Evolutionary conservation across 2,888 invertebrate species (phyloP).

Genomic region (Coleophora deauratella): DNA sequence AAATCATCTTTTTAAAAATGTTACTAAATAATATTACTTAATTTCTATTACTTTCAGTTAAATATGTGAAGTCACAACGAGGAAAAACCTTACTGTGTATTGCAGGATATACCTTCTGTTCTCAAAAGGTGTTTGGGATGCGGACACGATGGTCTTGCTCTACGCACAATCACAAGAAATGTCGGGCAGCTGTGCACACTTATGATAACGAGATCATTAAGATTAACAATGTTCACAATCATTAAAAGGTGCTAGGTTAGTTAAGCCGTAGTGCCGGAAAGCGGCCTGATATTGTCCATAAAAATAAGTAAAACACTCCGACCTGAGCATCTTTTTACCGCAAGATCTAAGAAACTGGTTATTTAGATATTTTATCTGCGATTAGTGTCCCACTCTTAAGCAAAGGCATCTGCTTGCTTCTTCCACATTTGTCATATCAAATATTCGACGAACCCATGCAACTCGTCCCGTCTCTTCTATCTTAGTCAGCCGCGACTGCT

Average conservation of each 20-base stretch:
- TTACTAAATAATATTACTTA: no score
- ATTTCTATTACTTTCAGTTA: no score
- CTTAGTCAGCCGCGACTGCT: no score
- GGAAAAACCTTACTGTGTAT: slow-evolving; percentile 8
- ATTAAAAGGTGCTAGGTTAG: not conserved
- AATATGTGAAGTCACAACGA: no score
- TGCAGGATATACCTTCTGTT: slow-evolving; percentile 1
- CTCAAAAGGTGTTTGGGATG: no score
- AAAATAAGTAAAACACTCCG: not conserved
- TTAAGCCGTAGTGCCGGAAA: not conserved
- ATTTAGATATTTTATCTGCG: no score
- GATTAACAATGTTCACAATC: slow-evolving; percentile 8
- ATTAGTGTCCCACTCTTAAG: no score
- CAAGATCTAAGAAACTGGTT: not conserved
- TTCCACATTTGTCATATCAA: no score
- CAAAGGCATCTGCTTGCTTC: no score
- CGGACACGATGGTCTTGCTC: slow-evolving; percentile 4
- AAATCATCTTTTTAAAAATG: no score
- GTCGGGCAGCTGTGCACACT: slow-evolving; percentile 7
- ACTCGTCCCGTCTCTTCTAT: no score
- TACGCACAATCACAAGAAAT: slow-evolving; percentile 16
- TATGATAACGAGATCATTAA: slow-evolving; percentile 3
- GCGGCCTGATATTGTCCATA: not conserved
- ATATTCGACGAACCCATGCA: no score
- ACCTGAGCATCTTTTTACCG: not conserved